Percentiles rank a stretch among this genome's conserved stretches.
phyloP scores from a whole-genome alignment of 2,113 vertebrate species.

The Acrocephalus kingi region DNA sequence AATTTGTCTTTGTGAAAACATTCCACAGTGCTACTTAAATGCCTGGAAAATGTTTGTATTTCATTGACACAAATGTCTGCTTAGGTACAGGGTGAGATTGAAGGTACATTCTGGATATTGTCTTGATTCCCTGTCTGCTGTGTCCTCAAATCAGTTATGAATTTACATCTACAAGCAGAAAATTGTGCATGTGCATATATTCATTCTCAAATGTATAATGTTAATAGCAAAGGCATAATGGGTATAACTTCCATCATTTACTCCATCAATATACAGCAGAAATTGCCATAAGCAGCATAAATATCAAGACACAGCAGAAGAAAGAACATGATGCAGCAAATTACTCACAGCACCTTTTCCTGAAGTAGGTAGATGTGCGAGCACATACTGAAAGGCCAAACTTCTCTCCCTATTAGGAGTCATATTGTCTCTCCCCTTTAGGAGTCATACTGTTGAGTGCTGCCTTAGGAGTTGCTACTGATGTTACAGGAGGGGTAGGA shows the following conservation, averaged over 20 bases:
- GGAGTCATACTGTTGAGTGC: rapidly evolving
- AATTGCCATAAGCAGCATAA: background rate
- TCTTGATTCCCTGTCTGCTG: background rate
- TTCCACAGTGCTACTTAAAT: background rate
- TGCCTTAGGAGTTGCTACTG: rapidly evolving
- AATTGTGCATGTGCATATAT: background rate
- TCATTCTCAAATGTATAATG: background rate
- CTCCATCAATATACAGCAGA: background rate
- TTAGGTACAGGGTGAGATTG: background rate
- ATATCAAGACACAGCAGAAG: background rate
- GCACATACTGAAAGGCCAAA: background rate
- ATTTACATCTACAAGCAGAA: background rate
- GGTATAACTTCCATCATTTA: background rate
- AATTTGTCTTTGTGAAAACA: background rate
- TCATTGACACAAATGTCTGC: background rate
- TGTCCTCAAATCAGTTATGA: background rate
- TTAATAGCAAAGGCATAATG: background rate
- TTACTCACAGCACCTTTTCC: background rate
- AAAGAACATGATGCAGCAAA: background rate
- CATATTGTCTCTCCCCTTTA: background rate
- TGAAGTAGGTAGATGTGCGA: background rate
- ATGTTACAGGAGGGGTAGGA: background rate
- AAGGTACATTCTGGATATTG: background rate
- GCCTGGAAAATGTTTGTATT: background rate
- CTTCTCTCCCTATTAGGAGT: rapidly evolving